phyloP scores from a whole-genome alignment of 2,888 invertebrate genomes.

The Piscicola geometra region DNA sequence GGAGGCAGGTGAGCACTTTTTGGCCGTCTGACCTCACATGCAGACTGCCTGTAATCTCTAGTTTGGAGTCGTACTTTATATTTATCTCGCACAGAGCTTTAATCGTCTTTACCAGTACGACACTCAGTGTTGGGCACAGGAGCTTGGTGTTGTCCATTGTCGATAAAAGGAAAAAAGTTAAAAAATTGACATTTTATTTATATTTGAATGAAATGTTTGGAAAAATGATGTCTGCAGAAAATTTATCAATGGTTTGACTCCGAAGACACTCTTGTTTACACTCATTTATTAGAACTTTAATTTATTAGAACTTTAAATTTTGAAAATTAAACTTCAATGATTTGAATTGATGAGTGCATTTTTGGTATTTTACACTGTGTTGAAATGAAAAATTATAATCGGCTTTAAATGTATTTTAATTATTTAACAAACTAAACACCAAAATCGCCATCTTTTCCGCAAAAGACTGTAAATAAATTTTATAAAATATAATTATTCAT shows the following conservation, averaged over 20 bases:
- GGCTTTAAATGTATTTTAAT: slow-evolving; percentile 6
- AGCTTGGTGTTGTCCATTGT: slow-evolving; percentile 38
- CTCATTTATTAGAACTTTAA: slow-evolving; percentile 1
- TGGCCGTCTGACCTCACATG: slow-evolving; percentile 44
- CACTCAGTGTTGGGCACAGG: slow-evolving; percentile 42
- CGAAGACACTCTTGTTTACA: neutral
- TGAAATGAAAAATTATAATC: neutral
- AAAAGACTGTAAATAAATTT: neutral
- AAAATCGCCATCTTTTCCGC: slow-evolving; percentile 14
- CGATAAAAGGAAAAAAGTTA: slow-evolving; percentile 3
- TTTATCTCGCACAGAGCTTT: slow-evolving; percentile 45
- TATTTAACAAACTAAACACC: slow-evolving; percentile 9
- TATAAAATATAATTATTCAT: neutral
- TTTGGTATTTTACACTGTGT: neutral
- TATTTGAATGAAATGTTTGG: neutral
- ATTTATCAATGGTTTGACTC: neutral
- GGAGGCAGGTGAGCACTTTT: slow-evolving; percentile 43
- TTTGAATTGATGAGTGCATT: neutral
- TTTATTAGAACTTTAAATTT: neutral
- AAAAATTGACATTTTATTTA: too few relatives aligned
- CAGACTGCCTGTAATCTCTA: slow-evolving; percentile 44
- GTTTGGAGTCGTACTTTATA: slow-evolving; percentile 43
- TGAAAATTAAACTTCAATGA: neutral
- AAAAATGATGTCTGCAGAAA: neutral
- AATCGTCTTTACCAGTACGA: slow-evolving; percentile 43